phyloP scores from a whole-genome alignment of 2,888 invertebrate species.

The Lycaena phlaeas region DNA sequence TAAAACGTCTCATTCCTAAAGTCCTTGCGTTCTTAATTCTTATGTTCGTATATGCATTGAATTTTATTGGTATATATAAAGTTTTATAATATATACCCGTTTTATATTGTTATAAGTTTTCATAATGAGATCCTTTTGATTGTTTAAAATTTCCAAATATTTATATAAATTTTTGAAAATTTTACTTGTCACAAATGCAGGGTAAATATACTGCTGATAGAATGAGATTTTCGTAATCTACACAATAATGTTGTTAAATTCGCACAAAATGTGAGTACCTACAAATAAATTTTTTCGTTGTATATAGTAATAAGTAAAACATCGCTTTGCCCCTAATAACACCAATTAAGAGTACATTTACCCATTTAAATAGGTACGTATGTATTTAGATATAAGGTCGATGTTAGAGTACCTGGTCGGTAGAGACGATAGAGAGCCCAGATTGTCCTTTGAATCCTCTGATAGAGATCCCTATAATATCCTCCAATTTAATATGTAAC shows the following conservation, averaged over 20 bases:
- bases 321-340: constrained; percentile 43
- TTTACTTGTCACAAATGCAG: constrained; percentile 49
- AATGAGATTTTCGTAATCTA: constrained; percentile 22
- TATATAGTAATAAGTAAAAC: constrained; percentile 28
- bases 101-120: constrained; percentile 10
- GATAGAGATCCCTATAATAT: constrained; percentile 4
- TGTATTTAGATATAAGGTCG: constrained; percentile 38
- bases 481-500: no score
- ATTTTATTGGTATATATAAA: constrained; percentile 2
- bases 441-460: background rate
- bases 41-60: background rate
- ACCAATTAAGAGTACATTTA: constrained; percentile 44
- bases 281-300: constrained; percentile 21
- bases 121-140: constrained; percentile 12
- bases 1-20: constrained; percentile 5
- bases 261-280: constrained; percentile 29
- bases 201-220: constrained; percentile 37
- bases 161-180: constrained; percentile 39
- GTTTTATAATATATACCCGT: constrained; percentile 10
- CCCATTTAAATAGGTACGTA: constrained; percentile 29
- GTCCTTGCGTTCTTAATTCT: constrained; percentile 1
- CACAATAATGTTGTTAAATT: constrained; percentile 17
- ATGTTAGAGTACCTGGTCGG: constrained; percentile 69
- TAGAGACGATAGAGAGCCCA: constrained; percentile 38
- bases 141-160: constrained; percentile 15